A percentile compares a stretch with the other conserved stretches of the same genome.
Conservation (phyloP, 2,888 invertebrate species). For the Ommatoiulus sabulosus region DNA sequence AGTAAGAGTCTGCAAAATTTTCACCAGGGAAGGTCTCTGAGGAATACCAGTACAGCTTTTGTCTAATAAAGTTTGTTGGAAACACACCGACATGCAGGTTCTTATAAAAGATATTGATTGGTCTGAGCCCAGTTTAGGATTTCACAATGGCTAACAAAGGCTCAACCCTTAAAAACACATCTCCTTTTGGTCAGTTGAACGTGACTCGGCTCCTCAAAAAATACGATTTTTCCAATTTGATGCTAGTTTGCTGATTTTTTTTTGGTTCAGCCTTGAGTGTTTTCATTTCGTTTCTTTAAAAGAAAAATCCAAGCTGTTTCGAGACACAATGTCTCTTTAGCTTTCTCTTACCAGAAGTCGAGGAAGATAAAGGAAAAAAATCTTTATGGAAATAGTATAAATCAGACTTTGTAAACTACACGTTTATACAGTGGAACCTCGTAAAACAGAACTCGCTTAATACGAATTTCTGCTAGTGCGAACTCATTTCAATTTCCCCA, state of each 20-base stretch:
- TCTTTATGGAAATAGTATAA: no score
- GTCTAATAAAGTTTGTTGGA: not conserved
- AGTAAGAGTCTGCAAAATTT: no score
- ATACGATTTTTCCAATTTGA: constrained; percentile 9
- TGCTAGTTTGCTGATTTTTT: not conserved
- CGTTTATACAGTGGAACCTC: no score
- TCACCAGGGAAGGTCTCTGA: not conserved
- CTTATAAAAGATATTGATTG: not conserved
- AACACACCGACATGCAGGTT: not conserved
- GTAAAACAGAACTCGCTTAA: no score
- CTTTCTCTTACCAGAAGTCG: not conserved
- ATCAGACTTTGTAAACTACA: no score
- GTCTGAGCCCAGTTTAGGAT: constrained; percentile 20
- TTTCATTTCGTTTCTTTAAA: not conserved
- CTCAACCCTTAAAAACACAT: constrained; percentile 22
- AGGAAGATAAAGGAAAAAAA: no score
- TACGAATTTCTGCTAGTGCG: no score
- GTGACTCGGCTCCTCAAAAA: not conserved
- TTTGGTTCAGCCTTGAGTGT: not conserved
- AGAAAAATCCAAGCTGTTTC: no score
- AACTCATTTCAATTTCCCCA: no score
- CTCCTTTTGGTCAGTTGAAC: constrained; percentile 17
- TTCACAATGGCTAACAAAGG: not conserved
- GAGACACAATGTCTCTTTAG: not conserved
- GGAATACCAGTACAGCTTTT: not conserved